Evolutionary conservation across 2,113 vertebrate genomes (phyloP).

Genomic region (Peromyscus maniculatus): DNA sequence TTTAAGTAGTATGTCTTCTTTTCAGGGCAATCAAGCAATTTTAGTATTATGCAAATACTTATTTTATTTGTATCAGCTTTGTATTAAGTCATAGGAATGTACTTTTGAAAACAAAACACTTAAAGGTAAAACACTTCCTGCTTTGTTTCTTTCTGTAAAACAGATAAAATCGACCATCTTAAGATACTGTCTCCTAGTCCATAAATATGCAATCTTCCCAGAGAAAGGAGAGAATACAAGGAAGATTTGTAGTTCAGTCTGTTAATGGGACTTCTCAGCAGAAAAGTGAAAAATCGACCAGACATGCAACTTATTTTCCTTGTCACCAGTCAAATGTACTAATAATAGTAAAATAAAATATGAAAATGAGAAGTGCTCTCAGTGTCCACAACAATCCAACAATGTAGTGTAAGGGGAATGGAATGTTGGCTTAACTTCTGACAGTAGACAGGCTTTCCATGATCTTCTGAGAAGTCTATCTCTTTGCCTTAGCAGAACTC

Average conservation of each 20-base stretch:
- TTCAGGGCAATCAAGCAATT: conserved; percentile 33
- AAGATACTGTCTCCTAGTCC: neutral
- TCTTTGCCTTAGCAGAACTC: neutral
- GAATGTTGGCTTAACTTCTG: neutral
- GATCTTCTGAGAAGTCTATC: neutral
- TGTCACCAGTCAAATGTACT: neutral
- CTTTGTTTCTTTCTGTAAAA: conserved; percentile 25
- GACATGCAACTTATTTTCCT: neutral
- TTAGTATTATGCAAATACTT: conserved; percentile 75
- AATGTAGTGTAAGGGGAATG: neutral
- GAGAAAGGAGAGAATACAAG: neutral
- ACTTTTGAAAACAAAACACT: conserved; percentile 1
- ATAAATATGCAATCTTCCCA: neutral
- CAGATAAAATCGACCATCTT: neutral
- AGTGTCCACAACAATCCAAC: neutral
- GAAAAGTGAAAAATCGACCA: neutral
- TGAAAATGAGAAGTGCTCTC: neutral
- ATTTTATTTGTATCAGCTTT: conserved; percentile 75
- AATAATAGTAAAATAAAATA: neutral
- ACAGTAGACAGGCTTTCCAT: accelerated
- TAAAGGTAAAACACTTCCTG: neutral
- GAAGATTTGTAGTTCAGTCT: neutral
- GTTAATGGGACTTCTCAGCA: neutral
- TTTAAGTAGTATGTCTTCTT: conserved; percentile 67
- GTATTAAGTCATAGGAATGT: neutral